phyloP scores from a whole-genome alignment of 1,140 invertebrate species.

The Forficula auricularia region DNA sequence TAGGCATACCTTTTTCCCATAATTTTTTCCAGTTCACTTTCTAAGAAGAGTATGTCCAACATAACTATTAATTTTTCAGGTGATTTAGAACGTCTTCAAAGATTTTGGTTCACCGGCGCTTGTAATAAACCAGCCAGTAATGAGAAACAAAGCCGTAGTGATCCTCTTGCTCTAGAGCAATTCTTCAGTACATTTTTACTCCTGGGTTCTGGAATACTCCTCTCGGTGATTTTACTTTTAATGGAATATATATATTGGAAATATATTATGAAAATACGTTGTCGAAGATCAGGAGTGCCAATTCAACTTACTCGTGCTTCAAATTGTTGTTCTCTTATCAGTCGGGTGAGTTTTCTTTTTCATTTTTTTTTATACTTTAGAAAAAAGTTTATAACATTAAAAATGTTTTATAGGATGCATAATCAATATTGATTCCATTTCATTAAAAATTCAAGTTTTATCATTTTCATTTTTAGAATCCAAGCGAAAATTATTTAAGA shows the following conservation, averaged over 20 bases:
- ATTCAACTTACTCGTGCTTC: not conserved
- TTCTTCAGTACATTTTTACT: slow-evolving; percentile 47
- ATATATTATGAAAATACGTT: not conserved
- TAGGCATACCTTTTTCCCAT: too few relatives aligned
- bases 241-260: slow-evolving; percentile 34
- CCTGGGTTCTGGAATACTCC: slow-evolving; percentile 35
- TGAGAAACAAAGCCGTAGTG: slow-evolving; percentile 13
- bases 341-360: slow-evolving; percentile 5
- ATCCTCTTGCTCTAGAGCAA: slow-evolving; percentile 42
- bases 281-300: not conserved
- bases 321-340: slow-evolving; percentile 10
- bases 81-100: slow-evolving; percentile 40
- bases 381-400: too few relatives aligned
- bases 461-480: too few relatives aligned
- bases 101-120: slow-evolving; percentile 47
- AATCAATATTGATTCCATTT: too few relatives aligned
- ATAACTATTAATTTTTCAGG: too few relatives aligned
- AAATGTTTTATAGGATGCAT: too few relatives aligned
- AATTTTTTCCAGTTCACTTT: too few relatives aligned
- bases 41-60: too few relatives aligned
- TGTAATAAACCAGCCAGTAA: slow-evolving; percentile 28
- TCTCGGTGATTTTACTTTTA: slow-evolving; percentile 31
- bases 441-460: too few relatives aligned
- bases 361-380: too few relatives aligned
- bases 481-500: too few relatives aligned